phyloP scores from a whole-genome alignment of 2,797 vertebrate species.

The Philypnodon macrostomus region DNA sequence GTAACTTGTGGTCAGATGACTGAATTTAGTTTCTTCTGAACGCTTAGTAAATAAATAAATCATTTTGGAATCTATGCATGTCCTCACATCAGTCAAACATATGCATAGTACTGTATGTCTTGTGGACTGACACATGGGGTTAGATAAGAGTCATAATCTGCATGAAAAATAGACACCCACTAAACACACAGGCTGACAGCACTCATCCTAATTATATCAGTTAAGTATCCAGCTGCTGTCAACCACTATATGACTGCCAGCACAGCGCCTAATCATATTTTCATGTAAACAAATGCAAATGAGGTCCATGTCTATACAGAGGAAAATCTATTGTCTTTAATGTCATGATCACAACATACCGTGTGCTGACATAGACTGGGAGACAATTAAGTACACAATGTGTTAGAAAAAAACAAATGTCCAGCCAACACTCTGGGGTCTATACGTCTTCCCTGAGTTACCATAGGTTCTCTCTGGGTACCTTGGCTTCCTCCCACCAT shows the following conservation, averaged over 20 bases:
- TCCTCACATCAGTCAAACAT: too few relatives aligned
- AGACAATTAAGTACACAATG: background rate
- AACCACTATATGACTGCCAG: constrained; percentile 5
- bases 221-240: constrained; percentile 14
- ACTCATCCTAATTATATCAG: constrained; percentile 19
- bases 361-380: background rate
- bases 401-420: background rate
- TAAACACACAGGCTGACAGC: constrained; percentile 18
- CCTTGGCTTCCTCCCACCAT: too few relatives aligned
- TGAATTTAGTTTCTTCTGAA: too few relatives aligned
- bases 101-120: background rate
- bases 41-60: too few relatives aligned
- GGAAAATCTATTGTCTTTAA: constrained; percentile 12
- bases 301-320: constrained; percentile 3
- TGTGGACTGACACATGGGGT: background rate
- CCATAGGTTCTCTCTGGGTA: too few relatives aligned
- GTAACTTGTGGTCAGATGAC: too few relatives aligned
- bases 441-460: too few relatives aligned
- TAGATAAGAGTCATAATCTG: background rate
- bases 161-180: constrained; percentile 4
- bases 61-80: too few relatives aligned
- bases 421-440: too few relatives aligned
- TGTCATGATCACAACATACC: background rate
- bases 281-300: constrained; percentile 24
- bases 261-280: constrained; percentile 34